A percentile compares a stretch with the other conserved stretches of the same genome.
Evolutionary conservation across 2,113 vertebrate species (phyloP).

Genomic region (Tenrec ecaudatus): DNA sequence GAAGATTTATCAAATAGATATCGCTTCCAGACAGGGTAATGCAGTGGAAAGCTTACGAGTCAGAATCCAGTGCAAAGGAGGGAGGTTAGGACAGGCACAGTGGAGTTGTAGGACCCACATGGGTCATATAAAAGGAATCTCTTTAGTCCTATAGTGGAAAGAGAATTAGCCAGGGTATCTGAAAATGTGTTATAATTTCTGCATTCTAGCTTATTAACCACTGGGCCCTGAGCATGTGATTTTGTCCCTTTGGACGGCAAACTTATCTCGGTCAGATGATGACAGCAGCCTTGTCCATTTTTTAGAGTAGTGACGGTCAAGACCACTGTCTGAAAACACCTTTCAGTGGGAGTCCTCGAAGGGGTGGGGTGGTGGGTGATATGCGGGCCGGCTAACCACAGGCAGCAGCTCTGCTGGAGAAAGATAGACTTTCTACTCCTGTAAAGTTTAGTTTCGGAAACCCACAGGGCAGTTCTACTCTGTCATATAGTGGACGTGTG

Average conservation of each 20-base stretch:
- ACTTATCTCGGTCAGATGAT: not conserved
- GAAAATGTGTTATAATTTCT: constrained; percentile 43
- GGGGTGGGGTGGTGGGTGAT: no score
- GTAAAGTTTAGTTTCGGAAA: no score
- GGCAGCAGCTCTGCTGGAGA: no score
- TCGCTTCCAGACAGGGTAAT: not conserved
- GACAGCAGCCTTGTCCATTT: not conserved
- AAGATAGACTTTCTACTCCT: no score
- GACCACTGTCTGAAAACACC: not conserved
- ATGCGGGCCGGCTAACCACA: no score
- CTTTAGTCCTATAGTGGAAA: not conserved
- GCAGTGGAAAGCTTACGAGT: not conserved
- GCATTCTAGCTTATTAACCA: not conserved
- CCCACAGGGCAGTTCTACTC: no score
- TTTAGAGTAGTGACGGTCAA: not conserved
- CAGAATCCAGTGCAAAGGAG: not conserved
- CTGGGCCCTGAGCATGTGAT: not conserved
- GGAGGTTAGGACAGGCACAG: not conserved
- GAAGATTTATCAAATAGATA: not conserved
- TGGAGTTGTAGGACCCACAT: not conserved
- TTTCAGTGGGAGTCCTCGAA: not conserved
- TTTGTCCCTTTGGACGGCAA: not conserved
- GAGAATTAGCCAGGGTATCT: not conserved
- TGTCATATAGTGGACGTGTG: no score
- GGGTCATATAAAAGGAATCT: not conserved